These are phyloP conservation scores for Eunapius fragilis DNA, from an alignment of 37 sponge, comb jelly and placozoan species.

Conservation along the genomic window DNA sequence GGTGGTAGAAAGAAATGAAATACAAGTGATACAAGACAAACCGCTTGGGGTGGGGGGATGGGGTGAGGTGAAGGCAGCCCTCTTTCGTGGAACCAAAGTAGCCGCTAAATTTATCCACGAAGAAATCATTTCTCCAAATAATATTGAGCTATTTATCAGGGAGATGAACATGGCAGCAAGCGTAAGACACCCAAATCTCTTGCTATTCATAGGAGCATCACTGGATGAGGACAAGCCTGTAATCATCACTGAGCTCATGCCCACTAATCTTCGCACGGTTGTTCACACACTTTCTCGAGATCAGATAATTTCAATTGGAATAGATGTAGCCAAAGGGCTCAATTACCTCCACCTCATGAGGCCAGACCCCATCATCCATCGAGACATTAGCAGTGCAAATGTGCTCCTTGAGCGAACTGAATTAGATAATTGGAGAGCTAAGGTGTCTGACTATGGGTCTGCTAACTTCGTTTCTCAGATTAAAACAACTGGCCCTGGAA, in stretches of 20 bases:
- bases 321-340: constrained; percentile 52
- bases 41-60: constrained; percentile 66
- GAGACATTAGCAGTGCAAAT: constrained; percentile 72
- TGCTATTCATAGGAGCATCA: constrained; percentile 66
- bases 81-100: constrained; percentile 51
- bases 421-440: constrained; percentile 28
- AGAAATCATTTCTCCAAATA: constrained; percentile 57
- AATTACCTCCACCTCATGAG: constrained; percentile 64
- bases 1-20: constrained; percentile 51
- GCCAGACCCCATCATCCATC: constrained; percentile 70
- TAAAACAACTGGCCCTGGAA: constrained; percentile 46
- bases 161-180: constrained; percentile 76
- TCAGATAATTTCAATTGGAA: constrained; percentile 9
- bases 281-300: constrained; percentile 14
- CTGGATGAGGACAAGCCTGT: constrained; percentile 12
- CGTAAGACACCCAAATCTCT: constrained; percentile 65
- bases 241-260: constrained; percentile 73
- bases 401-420: constrained; percentile 26
- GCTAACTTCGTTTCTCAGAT: constrained; percentile 50
- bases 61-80: constrained; percentile 55
- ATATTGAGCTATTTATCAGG: constrained; percentile 32
- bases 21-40: constrained; percentile 28
- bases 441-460: constrained; percentile 65
- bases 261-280: constrained; percentile 44
- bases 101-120: constrained; percentile 69